phyloP scores from a whole-genome alignment of 2,888 invertebrate genomes.

The Epirrhoe alternata region DNA sequence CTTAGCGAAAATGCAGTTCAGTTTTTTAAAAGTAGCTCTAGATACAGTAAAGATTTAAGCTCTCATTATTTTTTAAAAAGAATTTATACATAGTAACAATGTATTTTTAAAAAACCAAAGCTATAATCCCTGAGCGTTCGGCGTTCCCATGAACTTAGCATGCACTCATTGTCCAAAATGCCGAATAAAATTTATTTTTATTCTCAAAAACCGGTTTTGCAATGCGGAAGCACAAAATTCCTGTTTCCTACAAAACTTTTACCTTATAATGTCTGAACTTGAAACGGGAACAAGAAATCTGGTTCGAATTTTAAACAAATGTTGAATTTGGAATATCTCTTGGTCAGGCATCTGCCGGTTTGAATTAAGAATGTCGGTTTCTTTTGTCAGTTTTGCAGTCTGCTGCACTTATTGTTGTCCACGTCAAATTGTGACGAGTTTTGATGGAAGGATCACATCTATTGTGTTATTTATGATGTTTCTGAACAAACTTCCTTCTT shows the following conservation, averaged over 20 bases:
- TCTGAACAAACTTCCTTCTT: constrained; percentile 15
- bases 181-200: constrained; percentile 30
- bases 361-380: constrained; percentile 11
- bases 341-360: constrained; percentile 18
- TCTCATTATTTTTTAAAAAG: not conserved
- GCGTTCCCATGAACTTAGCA: constrained; percentile 32
- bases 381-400: constrained; percentile 26
- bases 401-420: constrained; percentile 19
- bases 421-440: constrained; percentile 26
- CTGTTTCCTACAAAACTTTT: constrained; percentile 62
- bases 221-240: constrained; percentile 74
- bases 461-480: constrained; percentile 16
- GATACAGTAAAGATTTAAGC: not conserved
- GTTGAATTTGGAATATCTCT: not conserved
- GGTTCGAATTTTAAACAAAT: not conserved
- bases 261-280: constrained; percentile 24
- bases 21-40: not conserved
- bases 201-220: constrained; percentile 64
- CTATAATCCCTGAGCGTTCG: not conserved
- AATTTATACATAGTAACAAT: not conserved
- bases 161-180: constrained; percentile 32
- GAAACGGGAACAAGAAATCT: constrained; percentile 20
- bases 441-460: constrained; percentile 22
- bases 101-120: not conserved
- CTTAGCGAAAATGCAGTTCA: not conserved